Evolutionary conservation across 2,888 invertebrate genomes (phyloP), one percentile per base, ranked within the genome.

Genomic region (Epiperipatus broadwayi): DNA sequence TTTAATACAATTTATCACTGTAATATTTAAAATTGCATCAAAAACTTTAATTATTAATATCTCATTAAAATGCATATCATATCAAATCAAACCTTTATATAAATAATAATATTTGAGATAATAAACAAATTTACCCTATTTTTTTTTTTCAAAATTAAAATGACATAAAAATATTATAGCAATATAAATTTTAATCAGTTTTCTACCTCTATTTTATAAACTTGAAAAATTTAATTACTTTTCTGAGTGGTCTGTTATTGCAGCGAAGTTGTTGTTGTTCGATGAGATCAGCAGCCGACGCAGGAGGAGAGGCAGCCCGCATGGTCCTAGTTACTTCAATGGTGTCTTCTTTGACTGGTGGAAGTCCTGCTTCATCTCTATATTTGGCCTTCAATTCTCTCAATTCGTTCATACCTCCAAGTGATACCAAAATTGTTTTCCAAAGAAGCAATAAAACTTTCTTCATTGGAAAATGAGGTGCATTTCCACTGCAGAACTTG

Each of bases 391-490:
- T 91, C 37, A 78, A 62, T 47, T 73, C 71, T 52, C 77, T 75
- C 20, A 93, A 63, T 40, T 76, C 74, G 41, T 77, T 73, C 53
- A 83, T 81, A 5, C 93, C 95, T 16, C 97, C 97, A 35, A 97
- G 65, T 10, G 81, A 78, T 46, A 91, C 75, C 37, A 99, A 65
- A 41, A 93, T 72, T 7, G 85, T 71, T 65, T 97, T 97, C 97
- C 97, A 97, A 2, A 93, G 59, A 14, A 97, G 64, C 34, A 99
- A 64, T 14, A 99, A 66, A 7, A 95, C 83, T 64, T 97, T 99
- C 58, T 91, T 93, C 74, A 97, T 93, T 3, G 97, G 97, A 63
- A 89, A 95, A 64, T 95, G 91, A 14, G 93, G 87, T 4, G 85
- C 80, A 19, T 78, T 75, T 1, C 93, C 93, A 49, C 85, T 83